A percentile compares a stretch with the other conserved stretches of the same genome.
phyloP scores from a whole-genome alignment of 2,888 invertebrate species.

The Brenthis ino region DNA sequence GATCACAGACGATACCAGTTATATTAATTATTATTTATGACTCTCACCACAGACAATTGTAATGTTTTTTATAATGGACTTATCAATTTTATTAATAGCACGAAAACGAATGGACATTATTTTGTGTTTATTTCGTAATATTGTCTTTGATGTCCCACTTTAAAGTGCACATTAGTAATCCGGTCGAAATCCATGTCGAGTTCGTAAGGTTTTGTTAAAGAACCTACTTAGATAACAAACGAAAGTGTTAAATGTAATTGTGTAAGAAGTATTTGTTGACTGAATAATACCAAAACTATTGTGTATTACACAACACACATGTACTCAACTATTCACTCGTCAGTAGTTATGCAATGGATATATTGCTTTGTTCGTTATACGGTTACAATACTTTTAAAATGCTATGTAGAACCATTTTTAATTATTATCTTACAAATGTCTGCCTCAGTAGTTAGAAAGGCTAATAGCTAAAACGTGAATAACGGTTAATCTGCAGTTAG shows the following conservation, averaged over 20 bases:
- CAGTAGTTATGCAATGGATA: conserved; percentile 25
- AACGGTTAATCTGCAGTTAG: conserved; percentile 22
- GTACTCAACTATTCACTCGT: conserved; percentile 20
- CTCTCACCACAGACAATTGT: background rate
- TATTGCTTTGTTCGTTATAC: conserved; percentile 20
- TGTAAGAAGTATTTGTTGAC: conserved; percentile 55
- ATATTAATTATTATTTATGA: background rate
- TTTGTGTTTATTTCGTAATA: conserved; percentile 7
- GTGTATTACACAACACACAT: conserved; percentile 30
- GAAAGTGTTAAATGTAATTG: conserved; percentile 69
- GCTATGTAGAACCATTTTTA: conserved; percentile 3
- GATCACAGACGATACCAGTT: background rate
- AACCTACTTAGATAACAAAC: conserved; percentile 66
- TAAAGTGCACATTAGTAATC: conserved; percentile 44
- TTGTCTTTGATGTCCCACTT: conserved; percentile 26
- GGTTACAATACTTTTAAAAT: conserved; percentile 21
- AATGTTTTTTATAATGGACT: conserved; percentile 1
- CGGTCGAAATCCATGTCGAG: conserved; percentile 55
- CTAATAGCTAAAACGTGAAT: conserved; percentile 16
- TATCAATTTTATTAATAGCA: conserved; percentile 1
- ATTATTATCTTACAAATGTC: conserved; percentile 6
- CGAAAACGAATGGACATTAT: conserved; percentile 1
- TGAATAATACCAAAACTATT: conserved; percentile 57
- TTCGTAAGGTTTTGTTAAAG: conserved; percentile 54
- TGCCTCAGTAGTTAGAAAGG: conserved; percentile 22